These are phyloP conservation scores for Aphidoletes aphidimyza DNA, from an alignment of 2,888 invertebrate genomes.

Conservation along the genomic window DNA sequence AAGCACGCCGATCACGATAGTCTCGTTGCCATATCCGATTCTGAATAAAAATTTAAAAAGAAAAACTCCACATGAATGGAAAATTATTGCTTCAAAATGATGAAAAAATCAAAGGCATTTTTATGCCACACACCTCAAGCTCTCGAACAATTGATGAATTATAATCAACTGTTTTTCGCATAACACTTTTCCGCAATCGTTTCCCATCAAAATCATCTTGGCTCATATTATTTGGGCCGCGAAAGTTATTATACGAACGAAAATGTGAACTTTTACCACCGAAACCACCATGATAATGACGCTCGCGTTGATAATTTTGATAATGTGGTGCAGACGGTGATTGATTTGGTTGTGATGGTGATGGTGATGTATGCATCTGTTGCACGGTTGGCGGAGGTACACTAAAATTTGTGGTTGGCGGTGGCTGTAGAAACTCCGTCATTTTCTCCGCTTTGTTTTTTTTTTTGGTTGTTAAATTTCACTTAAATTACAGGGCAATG, in stretches of 20 bases:
- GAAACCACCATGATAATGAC: slow-evolving; percentile 58
- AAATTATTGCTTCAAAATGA: not conserved
- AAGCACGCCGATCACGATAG: slow-evolving; percentile 84
- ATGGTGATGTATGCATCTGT: slow-evolving; percentile 59
- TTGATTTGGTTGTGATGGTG: slow-evolving; percentile 59
- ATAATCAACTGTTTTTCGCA: slow-evolving; percentile 98
- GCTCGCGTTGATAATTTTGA: slow-evolving; percentile 59
- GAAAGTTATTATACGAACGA: slow-evolving; percentile 65
- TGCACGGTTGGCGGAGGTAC: slow-evolving; percentile 62
- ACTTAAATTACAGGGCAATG: not conserved
- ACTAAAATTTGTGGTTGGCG: slow-evolving; percentile 59
- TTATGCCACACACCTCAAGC: slow-evolving; percentile 75
- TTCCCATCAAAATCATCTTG: slow-evolving; percentile 96
- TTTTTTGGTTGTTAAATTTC: not conserved
- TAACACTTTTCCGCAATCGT: slow-evolving; percentile 92
- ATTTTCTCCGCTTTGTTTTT: too few species aligned
- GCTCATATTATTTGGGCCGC: slow-evolving; percentile 72
- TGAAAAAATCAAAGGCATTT: slow-evolving; percentile 1
- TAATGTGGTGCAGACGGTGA: not conserved
- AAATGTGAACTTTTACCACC: slow-evolving; percentile 61
- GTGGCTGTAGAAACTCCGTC: slow-evolving; percentile 61
- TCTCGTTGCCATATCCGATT: slow-evolving; percentile 96
- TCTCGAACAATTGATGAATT: slow-evolving; percentile 94
- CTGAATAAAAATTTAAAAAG: slow-evolving; percentile 67
- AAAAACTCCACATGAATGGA: not conserved